Base-by-base conservation (phyloP, 2,888 invertebrate genomes). In the Yponomeuta cagnagella region DNA sequence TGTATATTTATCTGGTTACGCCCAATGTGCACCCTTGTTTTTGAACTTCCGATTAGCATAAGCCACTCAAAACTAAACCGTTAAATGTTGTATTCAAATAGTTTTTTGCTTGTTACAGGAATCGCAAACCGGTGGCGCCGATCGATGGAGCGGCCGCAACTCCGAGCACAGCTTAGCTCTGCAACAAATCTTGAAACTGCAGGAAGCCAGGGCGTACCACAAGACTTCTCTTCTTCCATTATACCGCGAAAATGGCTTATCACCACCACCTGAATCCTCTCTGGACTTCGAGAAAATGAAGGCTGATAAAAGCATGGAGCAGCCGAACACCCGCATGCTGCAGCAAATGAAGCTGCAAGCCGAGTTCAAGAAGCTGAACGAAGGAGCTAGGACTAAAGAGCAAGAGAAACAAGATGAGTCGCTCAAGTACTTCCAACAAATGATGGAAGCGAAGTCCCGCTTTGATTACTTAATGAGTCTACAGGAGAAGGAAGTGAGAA, bases 121-220 rank as follows among this genome's bases (percentile, higher is more conserved):
- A 93, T 94, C 95, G 79, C 95, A 96, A 89, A 96, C 97, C 79
- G 94, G 95, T 86, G 94, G 96, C 82, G 93, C 97, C 88, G 97
- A 97, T 93, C 95, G 96, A 93, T 98, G 98, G 97, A 95, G 95
- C 81, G 95, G 97, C 83, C 96, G 96, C 84, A 96, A 96, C 78
- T 96, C 97, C 85, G 98, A 98, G 90, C 97, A 98, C 93, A 96
- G 96, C 83, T 94, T 97, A 90, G 97, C 98, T 77, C 93, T 98
- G 76, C 97, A 97, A 87, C 97, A 98, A 91, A 98, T 98, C 87
- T 95, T 98, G 79, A 94, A 97, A 79, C 96, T 97, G 80, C 96
- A 96, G 81, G 97, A 97, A 93, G 98, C 97, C 74, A 95, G 97
- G 85, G 96, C 96, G 77, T 82, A 90, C 15, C 89, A 91, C 83